phyloP scores from a whole-genome alignment of 64 coral and sea anemone genomes.

The Montipora sp. region DNA sequence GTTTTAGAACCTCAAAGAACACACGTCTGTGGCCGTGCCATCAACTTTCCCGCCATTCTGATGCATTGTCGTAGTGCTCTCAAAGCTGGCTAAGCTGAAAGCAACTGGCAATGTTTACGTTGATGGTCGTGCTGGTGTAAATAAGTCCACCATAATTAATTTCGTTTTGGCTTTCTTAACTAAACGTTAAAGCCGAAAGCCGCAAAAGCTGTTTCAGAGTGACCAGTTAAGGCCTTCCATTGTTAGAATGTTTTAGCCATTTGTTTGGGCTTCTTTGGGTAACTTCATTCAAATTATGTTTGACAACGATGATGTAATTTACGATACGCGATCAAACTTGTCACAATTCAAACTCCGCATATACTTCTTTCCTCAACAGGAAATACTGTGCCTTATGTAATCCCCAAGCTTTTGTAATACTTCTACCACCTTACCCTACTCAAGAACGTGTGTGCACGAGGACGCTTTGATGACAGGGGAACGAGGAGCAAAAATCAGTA shows the following conservation, averaged over 20 bases:
- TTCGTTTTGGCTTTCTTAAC: background rate
- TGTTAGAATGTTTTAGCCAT: slow-evolving; percentile 1
- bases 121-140: background rate
- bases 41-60: background rate
- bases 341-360: background rate
- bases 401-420: background rate
- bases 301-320: background rate
- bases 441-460: background rate
- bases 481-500: background rate
- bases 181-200: background rate
- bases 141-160: background rate
- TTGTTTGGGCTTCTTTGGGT: background rate
- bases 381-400: background rate
- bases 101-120: background rate
- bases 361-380: background rate
- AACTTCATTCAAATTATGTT: background rate
- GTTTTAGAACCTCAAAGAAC: no score
- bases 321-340: background rate
- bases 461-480: background rate
- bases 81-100: background rate
- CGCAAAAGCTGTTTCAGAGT: background rate
- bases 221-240: background rate
- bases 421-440: background rate
- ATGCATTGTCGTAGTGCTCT: background rate
- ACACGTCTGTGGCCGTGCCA: background rate